Evolutionary conservation across 2,797 vertebrate genomes (phyloP).

Genomic region (Esox masquinongy): DNA sequence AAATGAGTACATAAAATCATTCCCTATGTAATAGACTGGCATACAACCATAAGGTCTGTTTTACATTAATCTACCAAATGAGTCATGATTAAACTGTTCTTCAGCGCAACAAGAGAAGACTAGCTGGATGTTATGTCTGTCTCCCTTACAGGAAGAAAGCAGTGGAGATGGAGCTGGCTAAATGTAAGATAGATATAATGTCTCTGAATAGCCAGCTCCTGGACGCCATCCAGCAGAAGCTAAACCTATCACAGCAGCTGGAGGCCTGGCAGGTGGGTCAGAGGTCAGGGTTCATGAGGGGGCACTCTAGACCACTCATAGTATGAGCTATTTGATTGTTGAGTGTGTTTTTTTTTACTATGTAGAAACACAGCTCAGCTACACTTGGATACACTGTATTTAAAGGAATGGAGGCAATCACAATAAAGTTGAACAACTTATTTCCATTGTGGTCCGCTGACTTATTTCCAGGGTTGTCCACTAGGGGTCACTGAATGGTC

Average conservation of each 20-base stretch:
- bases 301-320: neutral
- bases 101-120: neutral
- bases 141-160: slow-evolving; percentile 86
- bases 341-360: neutral
- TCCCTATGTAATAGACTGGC: neutral
- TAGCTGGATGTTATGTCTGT: neutral
- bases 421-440: neutral
- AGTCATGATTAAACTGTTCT: neutral
- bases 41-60: neutral
- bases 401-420: neutral
- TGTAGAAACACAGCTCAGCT: neutral
- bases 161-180: slow-evolving; percentile 92
- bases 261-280: slow-evolving; percentile 97
- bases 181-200: slow-evolving; percentile 98
- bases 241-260: slow-evolving; percentile 97
- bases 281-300: neutral
- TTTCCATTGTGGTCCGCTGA: slow-evolving; percentile 3
- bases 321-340: neutral
- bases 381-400: neutral
- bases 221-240: slow-evolving; percentile 98
- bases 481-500: neutral
- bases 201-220: slow-evolving; percentile 95
- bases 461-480: neutral
- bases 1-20: neutral
- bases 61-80: neutral